Evolutionary conservation across 2,113 vertebrate genomes (phyloP), one percentile per base, ranked within the genome.

Genomic region (Panthera uncia): DNA sequence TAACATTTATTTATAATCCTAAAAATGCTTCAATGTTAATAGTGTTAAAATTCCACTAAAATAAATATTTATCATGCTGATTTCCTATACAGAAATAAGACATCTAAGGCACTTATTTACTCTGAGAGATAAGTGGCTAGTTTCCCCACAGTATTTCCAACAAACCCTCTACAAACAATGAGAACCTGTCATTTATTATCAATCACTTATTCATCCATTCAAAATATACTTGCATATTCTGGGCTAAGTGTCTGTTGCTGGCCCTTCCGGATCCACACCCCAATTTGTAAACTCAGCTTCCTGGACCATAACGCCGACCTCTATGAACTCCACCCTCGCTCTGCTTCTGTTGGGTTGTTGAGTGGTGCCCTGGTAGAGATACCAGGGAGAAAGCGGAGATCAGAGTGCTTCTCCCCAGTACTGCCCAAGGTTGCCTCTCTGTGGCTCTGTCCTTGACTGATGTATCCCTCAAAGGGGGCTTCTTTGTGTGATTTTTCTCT

Each of bases 251-350:
- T 65, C 89, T 82, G 4, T 31, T 82, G 2, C 79, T 36, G 8
- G 5, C 15, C 23, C 19, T 19, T 50, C 6, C 12, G n/a, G 2
- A n/a, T 14, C 3, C 0, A 36, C 1, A 36, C 5, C 1, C 0
- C 10, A 18, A 15, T 14, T 50, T 38, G 38, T 18, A 36, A 79
- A 25, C 2, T 83, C 36, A 21, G 12, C 4, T 38, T 19, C 78
- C 14, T 74, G 5, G 23, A 0, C 65, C 16, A 48, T 11, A 48
- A 48, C 48, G 1, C 10, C 48, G 16, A 29, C 1, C 31, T 19
- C 0, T 8, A 3, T 23, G 23, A 7, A 3, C 6, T 63, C 0
- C 4, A 4, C 4, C 2, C 15, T n/a, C 63, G 4, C 7, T 74
- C 2, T 31, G 15, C 19, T 73, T 88, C 45, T 57, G 1, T 27